Evolutionary conservation across 1,140 invertebrate genomes (phyloP), one percentile per base, ranked within the genome.

Genomic region (Panonychus citri): DNA sequence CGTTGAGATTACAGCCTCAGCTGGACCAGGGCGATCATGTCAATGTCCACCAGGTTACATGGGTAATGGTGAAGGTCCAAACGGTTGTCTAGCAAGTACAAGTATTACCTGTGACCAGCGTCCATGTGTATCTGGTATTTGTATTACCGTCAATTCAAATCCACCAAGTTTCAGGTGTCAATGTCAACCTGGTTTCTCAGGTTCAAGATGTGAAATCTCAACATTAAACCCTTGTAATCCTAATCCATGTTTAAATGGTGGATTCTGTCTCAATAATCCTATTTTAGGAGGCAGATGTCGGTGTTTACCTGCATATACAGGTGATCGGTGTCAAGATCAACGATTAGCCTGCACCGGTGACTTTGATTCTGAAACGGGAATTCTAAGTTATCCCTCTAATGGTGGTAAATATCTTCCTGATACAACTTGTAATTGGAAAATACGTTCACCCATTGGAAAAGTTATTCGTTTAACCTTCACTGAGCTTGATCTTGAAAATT

Each of bases 381-480:
- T 34, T 34, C 5, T 34, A 7, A 34, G 30, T 34, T 34, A 7
- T 34, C 30, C 30, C 5, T 5, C 5, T 34, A 34, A 34, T 34
- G 30, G 30, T 34, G 30, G 12, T 12, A 12, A 34, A 12, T 34
- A 34, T 34, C 30, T 12, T 7, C 30, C 5, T 7, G 12, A 34
- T 34, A 12, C 30, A 34, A 12, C 12, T 34, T 34, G 30, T 34
- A 34, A 34, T 12, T 34, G 30, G 30, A 5, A 12, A 7, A 34
- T 34, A 7, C 30, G 30, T 34, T 7, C 30, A 7, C 12, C 30
- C 30, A 7, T 34, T 4, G 72, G 75, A 3, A 76, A 79, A 68
- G 81, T 86, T 28, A 66, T 89, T 12, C 85, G 85, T 64, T 70
- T 88, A 0, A 85, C 79, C 1, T 85, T 88, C 66, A 75, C 70